Evolutionary conservation across 2,888 invertebrate genomes (phyloP), one percentile per base, ranked within the genome.

Genomic region (Falcaria lacertinaria): DNA sequence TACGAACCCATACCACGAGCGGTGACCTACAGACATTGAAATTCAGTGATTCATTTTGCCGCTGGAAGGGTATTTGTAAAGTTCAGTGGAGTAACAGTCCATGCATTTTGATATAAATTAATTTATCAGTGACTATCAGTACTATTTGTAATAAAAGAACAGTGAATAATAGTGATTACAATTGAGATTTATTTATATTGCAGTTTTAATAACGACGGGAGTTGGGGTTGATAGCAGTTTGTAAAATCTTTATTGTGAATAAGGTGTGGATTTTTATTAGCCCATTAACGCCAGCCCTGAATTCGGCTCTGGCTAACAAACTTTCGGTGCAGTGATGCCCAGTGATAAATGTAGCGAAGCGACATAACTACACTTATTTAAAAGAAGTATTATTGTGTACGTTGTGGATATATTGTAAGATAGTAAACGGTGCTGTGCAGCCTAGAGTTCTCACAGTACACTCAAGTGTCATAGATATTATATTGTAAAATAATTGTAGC

Each of bases 381-480:
- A 37, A 15, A 22, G 14, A 37, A 68, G 69, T 68, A 68, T 66
- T 65, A 69, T 63, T 52, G 46, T 56, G 52, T 62, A 64, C 42
- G 57, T 34, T 34, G n/a, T 32, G 45, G 45, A 52, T 48, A 46
- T 50, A 45, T 39, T 57, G 58, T 59, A 55, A 57, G 50, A 57
- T 57, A 54, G 48, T 53, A 45, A 43, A 47, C 47, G 54, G 48
- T 52, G 45, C 38, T n/a, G n/a, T n/a, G n/a, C n/a, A n/a, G n/a
- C n/a, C n/a, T n/a, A n/a, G n/a, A n/a, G n/a, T n/a, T n/a, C n/a
- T n/a, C n/a, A n/a, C n/a, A n/a, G n/a, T n/a, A n/a, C n/a, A n/a
- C n/a, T n/a, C n/a, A n/a, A n/a, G n/a, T n/a, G n/a, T n/a, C n/a
- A n/a, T n/a, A n/a, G n/a, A n/a, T n/a, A n/a, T n/a, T n/a, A n/a